These are phyloP conservation scores for Cotesia typhae DNA, from an alignment of 1,140 invertebrate species.

Conservation along the genomic window DNA sequence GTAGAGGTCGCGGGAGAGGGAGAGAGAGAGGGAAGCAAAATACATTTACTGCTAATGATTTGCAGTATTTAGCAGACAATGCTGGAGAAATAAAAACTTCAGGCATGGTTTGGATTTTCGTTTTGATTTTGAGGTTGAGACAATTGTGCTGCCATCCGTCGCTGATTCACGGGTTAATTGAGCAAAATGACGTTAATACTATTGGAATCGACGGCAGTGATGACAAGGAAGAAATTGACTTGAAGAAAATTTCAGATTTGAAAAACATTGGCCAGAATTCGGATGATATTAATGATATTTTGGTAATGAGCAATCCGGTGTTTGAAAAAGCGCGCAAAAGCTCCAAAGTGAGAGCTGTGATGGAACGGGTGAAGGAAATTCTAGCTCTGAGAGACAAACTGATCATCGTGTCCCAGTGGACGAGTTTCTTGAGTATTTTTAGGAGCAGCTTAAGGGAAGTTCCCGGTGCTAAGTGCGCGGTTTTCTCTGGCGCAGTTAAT, in stretches of 20 bases:
- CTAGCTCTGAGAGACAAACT: conserved; percentile 71
- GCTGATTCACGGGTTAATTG: conserved; percentile 77
- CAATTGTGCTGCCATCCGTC: conserved; percentile 90
- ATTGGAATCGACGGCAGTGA: conserved; percentile 53
- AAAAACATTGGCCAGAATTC: conserved; percentile 56
- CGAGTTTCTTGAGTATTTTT: conserved; percentile 77
- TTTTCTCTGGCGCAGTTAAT: conserved; percentile 74
- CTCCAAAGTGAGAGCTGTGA: conserved; percentile 72
- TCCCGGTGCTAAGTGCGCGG: conserved; percentile 64
- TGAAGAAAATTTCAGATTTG: neutral
- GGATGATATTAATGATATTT: conserved; percentile 51
- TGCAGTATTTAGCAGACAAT: conserved; percentile 51
- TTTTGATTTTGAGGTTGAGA: conserved; percentile 80
- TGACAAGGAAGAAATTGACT: conserved; percentile 62
- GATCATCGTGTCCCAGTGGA: conserved; percentile 90
- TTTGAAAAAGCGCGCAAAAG: conserved; percentile 70
- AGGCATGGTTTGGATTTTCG: conserved; percentile 71
- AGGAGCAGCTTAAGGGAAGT: conserved; percentile 67
- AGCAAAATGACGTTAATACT: conserved; percentile 61
- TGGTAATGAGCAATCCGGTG: conserved; percentile 75
- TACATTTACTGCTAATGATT: conserved; percentile 57
- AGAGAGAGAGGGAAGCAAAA: no score
- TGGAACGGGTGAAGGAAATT: conserved; percentile 69
- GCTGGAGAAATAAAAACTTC: conserved; percentile 72
- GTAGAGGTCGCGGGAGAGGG: no score